Percentiles rank a stretch among this genome's conserved stretches.
These are phyloP conservation scores for Dufourea novaeangliae DNA, from an alignment of 1,140 invertebrate genomes.

Conservation along the genomic window DNA sequence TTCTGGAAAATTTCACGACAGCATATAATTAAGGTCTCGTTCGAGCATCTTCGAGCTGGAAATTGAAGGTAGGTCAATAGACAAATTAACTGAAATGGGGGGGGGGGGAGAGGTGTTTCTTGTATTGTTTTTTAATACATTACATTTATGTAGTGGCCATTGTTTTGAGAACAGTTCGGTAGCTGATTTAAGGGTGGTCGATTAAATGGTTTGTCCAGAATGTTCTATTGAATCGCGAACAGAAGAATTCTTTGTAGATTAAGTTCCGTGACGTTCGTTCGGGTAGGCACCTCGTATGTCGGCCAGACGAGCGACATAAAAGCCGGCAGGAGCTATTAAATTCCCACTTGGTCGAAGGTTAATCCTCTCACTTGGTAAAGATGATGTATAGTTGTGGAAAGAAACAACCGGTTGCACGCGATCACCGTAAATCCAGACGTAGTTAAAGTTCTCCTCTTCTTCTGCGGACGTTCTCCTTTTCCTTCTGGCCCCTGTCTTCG, in stretches of 20 bases:
- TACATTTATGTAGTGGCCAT: too few relatives aligned
- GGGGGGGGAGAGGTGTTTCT: too few relatives aligned
- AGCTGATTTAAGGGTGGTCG: too few relatives aligned
- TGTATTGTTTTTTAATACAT: too few relatives aligned
- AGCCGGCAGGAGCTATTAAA: constrained; percentile 46
- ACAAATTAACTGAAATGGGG: too few relatives aligned
- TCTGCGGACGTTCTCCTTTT: constrained; percentile 17
- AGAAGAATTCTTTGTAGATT: not conserved
- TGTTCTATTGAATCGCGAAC: not conserved
- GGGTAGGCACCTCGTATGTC: not conserved
- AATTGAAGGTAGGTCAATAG: too few relatives aligned
- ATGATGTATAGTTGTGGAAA: constrained; percentile 50
- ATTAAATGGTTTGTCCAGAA: too few relatives aligned
- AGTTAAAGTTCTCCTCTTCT: constrained; percentile 45
- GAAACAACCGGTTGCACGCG: constrained; percentile 37
- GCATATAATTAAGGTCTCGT: too few relatives aligned
- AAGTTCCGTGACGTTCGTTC: not conserved
- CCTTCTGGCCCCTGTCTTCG: constrained; percentile 44
- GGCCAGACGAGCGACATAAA: not conserved
- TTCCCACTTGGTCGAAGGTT: constrained; percentile 52
- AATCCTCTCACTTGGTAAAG: constrained; percentile 54
- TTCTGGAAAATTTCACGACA: not conserved
- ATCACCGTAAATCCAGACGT: constrained; percentile 57
- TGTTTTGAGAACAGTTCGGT: too few relatives aligned
- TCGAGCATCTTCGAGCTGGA: too few relatives aligned